Evolutionary conservation across 2,797 vertebrate species (phyloP).

Genomic region (Pangasius larnaudii): DNA sequence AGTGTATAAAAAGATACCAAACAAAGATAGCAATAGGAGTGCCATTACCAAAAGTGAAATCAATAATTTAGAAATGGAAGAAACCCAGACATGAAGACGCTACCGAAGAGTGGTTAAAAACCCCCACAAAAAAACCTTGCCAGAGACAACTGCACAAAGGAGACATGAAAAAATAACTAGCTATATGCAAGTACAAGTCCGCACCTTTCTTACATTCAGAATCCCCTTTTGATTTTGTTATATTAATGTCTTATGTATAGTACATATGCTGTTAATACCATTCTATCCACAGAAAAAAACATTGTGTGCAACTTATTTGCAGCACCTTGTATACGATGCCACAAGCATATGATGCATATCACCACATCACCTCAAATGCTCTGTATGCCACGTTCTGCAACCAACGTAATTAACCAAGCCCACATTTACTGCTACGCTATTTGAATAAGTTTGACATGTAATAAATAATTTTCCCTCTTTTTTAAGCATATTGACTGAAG

Average conservation of each 20-base stretch:
- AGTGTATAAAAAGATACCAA: not conserved
- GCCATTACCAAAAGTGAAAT: constrained; percentile 13
- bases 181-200: not conserved
- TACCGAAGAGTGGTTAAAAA: not conserved
- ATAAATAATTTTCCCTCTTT: not conserved
- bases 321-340: not conserved
- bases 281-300: not conserved
- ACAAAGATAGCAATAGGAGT: not conserved
- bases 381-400: not conserved
- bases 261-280: not conserved
- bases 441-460: not conserved
- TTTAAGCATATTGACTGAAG: not conserved
- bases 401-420: not conserved
- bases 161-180: not conserved
- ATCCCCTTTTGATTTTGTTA: not conserved
- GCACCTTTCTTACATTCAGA: not conserved
- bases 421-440: not conserved
- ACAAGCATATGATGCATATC: not conserved
- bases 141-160: not conserved
- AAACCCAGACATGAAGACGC: not conserved
- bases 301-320: not conserved
- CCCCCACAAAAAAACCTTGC: too few relatives aligned
- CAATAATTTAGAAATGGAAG: not conserved
- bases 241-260: not conserved
- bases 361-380: not conserved